Conservation (phyloP, 2,888 invertebrate genomes). For the Luffia ferchaultella region DNA sequence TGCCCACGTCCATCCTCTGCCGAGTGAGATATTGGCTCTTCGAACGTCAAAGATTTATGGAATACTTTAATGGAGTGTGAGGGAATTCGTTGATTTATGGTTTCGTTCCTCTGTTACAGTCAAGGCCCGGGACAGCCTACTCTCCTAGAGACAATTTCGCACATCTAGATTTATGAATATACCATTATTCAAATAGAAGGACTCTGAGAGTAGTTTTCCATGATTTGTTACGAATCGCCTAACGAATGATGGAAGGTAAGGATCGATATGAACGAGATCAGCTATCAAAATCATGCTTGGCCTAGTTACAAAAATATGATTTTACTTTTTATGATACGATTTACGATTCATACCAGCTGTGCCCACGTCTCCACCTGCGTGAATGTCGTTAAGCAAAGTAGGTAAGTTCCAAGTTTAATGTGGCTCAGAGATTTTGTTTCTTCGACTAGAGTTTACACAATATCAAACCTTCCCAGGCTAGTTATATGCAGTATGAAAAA, state of each 20-base stretch:
- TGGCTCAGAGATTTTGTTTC: no score
- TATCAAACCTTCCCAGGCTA: no score
- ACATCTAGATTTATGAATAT: background rate
- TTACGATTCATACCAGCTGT: no score
- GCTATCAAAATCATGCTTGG: no score
- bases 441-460: no score
- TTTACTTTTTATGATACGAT: no score
- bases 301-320: no score
- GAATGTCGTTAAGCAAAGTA: no score
- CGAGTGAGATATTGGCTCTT: constrained; percentile 6
- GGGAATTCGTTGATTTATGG: constrained; percentile 11
- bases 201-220: background rate
- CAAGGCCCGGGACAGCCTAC: background rate
- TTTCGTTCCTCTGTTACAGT: constrained; percentile 4
- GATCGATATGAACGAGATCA: no score
- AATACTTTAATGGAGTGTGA: constrained; percentile 10
- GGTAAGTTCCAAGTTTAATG: no score
- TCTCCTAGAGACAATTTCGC: background rate
- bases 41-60: constrained; percentile 10
- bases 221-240: background rate
- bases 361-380: no score
- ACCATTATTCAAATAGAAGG: background rate
- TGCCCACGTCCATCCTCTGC: background rate
- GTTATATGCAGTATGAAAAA: no score
- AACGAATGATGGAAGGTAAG: background rate